phyloP scores from a whole-genome alignment of 2,797 vertebrate genomes.

The Carcharodon carcharias region DNA sequence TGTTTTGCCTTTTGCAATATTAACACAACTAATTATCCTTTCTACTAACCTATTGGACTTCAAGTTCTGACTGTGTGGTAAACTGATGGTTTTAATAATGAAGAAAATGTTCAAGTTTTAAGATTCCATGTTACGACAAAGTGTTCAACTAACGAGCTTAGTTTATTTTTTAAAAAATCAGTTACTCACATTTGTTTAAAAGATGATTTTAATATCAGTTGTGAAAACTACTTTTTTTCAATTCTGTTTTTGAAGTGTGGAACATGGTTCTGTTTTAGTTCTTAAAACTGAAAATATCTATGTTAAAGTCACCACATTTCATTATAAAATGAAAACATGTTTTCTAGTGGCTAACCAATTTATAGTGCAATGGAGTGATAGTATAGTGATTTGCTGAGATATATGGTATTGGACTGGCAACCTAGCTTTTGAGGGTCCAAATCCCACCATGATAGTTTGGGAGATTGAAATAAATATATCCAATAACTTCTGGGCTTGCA shows the following conservation, averaged over 20 bases:
- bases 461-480: neutral
- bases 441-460: neutral
- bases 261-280: neutral
- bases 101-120: neutral
- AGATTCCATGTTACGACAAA: neutral
- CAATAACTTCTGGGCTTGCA: neutral
- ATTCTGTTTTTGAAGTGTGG: neutral
- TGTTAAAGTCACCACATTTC: neutral
- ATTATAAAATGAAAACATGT: neutral
- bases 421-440: neutral
- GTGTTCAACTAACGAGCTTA: neutral
- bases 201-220: neutral
- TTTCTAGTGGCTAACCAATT: neutral
- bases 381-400: neutral
- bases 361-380: neutral
- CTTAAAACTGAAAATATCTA: neutral
- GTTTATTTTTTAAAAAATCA: neutral
- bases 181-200: slow-evolving; percentile 11
- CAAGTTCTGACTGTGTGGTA: slow-evolving; percentile 20
- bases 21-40: slow-evolving; percentile 25
- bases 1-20: slow-evolving; percentile 21
- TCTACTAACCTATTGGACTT: slow-evolving; percentile 9
- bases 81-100: slow-evolving; percentile 8
- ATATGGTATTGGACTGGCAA: neutral
- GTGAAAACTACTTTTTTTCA: slow-evolving; percentile 3